Evolutionary conservation across 1,140 invertebrate genomes (phyloP), one percentile per base, ranked within the genome.

Genomic region (Drosophila tristis): DNA sequence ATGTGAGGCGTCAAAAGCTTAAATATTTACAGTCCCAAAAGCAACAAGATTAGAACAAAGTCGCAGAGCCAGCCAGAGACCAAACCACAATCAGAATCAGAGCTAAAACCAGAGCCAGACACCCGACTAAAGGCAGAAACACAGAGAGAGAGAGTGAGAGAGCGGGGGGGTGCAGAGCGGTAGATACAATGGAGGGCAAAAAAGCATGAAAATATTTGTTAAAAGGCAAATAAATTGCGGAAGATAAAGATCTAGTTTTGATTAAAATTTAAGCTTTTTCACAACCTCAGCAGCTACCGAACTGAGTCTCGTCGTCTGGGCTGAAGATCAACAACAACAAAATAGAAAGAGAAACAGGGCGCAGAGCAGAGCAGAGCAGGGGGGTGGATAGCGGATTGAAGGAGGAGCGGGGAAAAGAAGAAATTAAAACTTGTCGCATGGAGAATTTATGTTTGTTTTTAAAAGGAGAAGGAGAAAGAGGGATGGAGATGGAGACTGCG

Each of bases 181-280:
- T 62, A 79, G 75, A 64, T 70, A 76, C 48, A 59, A 49, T 42
- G 51, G 48, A 31, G 63, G 31, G 16, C 39, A 35, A 57, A 63
- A 78, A 65, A 86, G 78, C 62, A 80, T 80, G 62, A 80, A 85
- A 86, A 87, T 81, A 87, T 87, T 87, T 87, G 82, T 87, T 85
- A 80, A 86, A 86, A 74, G 72, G 70, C 81, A 86, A 86, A 86
- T 86, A 86, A 86, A 80, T 86, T 84, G 84, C 84, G 49, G 67
- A 48, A 74, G 84, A 89, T 89, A 89, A 89, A 74, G 80, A 89
- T 89, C 84, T 84, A 84, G 84, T 89, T 89, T 89, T 89, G 85
- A 89, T 89, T 89, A 89, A 89, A 89, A 89, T 89, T 89, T 89
- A 89, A 89, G 84, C 84, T 89, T 89, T 89, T 89, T 89, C 84